These are phyloP conservation scores for Calcarius lapponicus DNA, from an alignment of 2,797 vertebrate genomes.

Conservation along the genomic window DNA sequence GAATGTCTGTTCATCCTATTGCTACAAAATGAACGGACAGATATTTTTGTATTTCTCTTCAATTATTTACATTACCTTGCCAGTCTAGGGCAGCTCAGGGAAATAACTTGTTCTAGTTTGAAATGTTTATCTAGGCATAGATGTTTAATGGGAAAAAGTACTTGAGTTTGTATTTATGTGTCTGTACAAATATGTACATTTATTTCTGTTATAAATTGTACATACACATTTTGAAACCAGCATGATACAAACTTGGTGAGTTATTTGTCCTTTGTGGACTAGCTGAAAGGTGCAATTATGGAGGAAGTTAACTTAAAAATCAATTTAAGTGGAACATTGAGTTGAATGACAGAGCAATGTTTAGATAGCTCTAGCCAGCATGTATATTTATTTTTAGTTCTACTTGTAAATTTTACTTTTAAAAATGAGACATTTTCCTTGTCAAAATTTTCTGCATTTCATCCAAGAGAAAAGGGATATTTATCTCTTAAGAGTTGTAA, in stretches of 20 bases:
- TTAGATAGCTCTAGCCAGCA: background rate
- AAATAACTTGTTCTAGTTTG: background rate
- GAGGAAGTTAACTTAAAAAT: slow-evolving; percentile 7
- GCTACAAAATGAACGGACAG: background rate
- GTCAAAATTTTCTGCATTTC: background rate
- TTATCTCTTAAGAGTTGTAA: background rate
- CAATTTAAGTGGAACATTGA: background rate
- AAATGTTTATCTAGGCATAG: background rate
- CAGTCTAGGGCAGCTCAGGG: background rate
- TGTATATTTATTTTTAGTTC: background rate
- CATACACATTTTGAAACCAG: background rate
- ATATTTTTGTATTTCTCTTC: background rate
- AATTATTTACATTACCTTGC: slow-evolving; percentile 6
- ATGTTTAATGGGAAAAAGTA: background rate
- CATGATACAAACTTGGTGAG: background rate
- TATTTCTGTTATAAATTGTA: background rate
- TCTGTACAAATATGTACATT: background rate
- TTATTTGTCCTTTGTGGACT: background rate
- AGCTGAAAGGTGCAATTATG: background rate
- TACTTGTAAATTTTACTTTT: background rate
- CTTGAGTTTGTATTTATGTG: background rate
- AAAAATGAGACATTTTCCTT: background rate
- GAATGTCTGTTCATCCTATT: background rate
- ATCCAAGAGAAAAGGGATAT: background rate
- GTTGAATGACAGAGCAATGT: background rate